Evolutionary conservation across 2,888 invertebrate species (phyloP), one percentile per base, ranked within the genome.

Genomic region (Sphaerophoria taeniata): DNA sequence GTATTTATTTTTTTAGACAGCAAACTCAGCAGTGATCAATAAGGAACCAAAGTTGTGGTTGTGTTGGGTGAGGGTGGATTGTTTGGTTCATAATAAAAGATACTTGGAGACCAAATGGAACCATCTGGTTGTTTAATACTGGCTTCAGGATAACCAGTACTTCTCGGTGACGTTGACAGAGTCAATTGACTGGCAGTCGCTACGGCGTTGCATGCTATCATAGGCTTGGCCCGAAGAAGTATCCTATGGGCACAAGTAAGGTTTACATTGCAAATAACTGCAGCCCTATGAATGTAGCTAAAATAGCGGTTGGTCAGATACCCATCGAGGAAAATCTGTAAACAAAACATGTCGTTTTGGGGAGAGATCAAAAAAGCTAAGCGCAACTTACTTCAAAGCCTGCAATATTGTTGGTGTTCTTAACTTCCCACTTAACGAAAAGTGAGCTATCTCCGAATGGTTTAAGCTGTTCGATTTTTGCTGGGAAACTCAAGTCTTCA

Each of bases 321-420:
- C 5, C 90, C 91, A 86, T 92, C 92, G 55, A 92, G 89, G 81
- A 89, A 91, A 67, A 92, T 89, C 92, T 92, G 60, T 0, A 47
- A 51, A 36, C 7, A 11, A 16, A 39, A 67, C 39, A 45, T 9
- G 3, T 43, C 12, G 39, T 5, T 9, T 2, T 6, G 9, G 0
- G 9, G 2, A 43, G 9, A 3, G 11, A 11, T 3, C 43, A 43
- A 43, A 43, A 6, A 24, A 0, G 2, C 6, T 39, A 6, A 43
- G 3, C 9, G 11, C 2, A 36, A n/a, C 31, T 53, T 67, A 91
- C 92, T 90, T 92, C 91, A 72, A 91, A 92, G 7, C 92, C 92
- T 14, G 87, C 89, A 83, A 92, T 88, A 43, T 89, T 90, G 53
- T 45, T 77, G 65, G 89, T 88, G 85, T 90, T 90, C 69, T 89